A percentile compares a stretch with the other conserved stretches of the same genome.
These are phyloP conservation scores for Drosophila siamana DNA, from an alignment of 2,888 invertebrate species.

Conservation along the genomic window DNA sequence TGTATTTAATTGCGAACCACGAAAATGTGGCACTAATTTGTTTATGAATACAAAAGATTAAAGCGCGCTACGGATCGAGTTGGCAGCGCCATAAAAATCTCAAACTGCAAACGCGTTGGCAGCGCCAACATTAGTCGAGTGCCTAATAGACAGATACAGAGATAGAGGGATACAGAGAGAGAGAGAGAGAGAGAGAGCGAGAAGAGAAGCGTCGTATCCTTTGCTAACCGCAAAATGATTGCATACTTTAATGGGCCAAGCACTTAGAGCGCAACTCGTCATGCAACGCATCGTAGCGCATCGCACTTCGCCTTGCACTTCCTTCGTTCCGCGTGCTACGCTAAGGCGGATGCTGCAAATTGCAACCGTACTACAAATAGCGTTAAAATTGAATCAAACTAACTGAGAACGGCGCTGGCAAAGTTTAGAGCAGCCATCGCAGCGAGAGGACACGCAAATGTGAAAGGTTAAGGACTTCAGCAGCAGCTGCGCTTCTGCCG, in stretches of 20 bases:
- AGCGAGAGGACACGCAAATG: constrained; percentile 55
- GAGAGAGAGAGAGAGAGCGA: not conserved
- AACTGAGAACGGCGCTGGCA: constrained; percentile 39
- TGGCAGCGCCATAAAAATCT: constrained; percentile 22
- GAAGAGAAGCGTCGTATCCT: constrained; percentile 11
- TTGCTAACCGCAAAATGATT: constrained; percentile 71
- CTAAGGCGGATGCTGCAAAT: constrained; percentile 44
- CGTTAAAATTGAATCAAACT: constrained; percentile 74
- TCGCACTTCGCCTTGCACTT: not conserved
- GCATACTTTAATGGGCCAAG: constrained; percentile 78
- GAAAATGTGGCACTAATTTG: constrained; percentile 58
- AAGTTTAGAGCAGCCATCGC: constrained; percentile 3
- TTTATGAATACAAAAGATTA: constrained; percentile 62
- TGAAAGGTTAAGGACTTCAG: constrained; percentile 68
- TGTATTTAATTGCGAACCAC: constrained; percentile 53
- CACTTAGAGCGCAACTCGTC: constrained; percentile 60
- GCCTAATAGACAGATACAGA: constrained; percentile 5
- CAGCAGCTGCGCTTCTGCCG: constrained; percentile 12
- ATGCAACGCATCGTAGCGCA: not conserved
- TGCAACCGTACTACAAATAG: constrained; percentile 62
- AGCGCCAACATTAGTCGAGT: constrained; percentile 14
- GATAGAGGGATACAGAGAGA: too few relatives aligned
- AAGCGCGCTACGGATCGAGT: constrained; percentile 16
- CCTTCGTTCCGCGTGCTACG: too few relatives aligned
- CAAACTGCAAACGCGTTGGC: not conserved